Percentiles rank a stretch among this genome's conserved stretches.
Evolutionary conservation across 2,888 invertebrate species (phyloP).

Genomic region (Athripsodes cinereus): DNA sequence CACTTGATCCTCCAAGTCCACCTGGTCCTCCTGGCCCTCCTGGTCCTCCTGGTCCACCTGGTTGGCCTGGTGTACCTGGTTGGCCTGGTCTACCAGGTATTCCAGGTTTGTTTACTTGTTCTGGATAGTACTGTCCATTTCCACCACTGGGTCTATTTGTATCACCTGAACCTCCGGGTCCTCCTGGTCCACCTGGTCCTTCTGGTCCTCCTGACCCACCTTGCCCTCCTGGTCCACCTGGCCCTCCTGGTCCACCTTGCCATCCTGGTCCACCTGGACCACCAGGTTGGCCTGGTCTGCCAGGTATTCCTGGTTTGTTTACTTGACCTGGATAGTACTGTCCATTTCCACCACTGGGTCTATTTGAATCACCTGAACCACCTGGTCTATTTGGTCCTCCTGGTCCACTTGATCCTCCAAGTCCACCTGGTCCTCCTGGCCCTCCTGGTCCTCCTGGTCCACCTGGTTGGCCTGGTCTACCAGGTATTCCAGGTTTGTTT

Average conservation of each 20-base stretch:
- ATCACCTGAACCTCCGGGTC: neutral
- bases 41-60: constrained; percentile 27
- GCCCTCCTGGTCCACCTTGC: constrained; percentile 19
- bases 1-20: constrained; percentile 30
- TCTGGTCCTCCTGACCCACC: constrained; percentile 31
- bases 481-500: constrained; percentile 36
- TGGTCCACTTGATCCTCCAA: constrained; percentile 39
- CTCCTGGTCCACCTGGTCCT: neutral
- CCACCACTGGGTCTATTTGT: constrained; percentile 29
- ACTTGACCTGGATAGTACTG: constrained; percentile 36
- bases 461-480: constrained; percentile 35
- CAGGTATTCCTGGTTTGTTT: constrained; percentile 18
- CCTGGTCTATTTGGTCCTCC: constrained; percentile 40
- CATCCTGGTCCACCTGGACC: constrained; percentile 20
- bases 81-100: constrained; percentile 23
- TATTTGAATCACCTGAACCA: constrained; percentile 32
- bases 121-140: constrained; percentile 13
- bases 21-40: constrained; percentile 30
- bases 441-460: constrained; percentile 31
- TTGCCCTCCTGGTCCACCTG: constrained; percentile 27
- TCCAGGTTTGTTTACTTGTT: constrained; percentile 1
- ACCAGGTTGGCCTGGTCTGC: constrained; percentile 9
- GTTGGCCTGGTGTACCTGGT: constrained; percentile 31
- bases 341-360: constrained; percentile 31
- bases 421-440: constrained; percentile 38